Percentiles rank a stretch among this genome's conserved stretches.
Evolutionary conservation across 2,797 vertebrate species (phyloP).

Genomic region (Argyrosomus regius): DNA sequence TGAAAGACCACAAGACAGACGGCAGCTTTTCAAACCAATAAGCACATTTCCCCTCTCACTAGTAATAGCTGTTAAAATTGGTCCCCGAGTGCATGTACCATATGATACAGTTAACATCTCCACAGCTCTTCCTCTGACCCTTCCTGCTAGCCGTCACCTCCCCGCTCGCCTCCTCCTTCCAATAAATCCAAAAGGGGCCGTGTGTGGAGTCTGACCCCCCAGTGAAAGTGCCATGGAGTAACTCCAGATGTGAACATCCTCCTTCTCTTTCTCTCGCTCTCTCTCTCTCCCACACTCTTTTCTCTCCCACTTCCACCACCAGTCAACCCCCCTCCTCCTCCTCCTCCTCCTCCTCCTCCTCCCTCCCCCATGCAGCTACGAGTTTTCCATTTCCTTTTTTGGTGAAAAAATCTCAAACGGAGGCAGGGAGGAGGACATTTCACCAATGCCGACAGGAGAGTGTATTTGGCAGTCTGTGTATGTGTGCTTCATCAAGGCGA

Average conservation of each 20-base stretch:
- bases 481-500: slow-evolving; percentile 75
- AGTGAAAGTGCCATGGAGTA: slow-evolving; percentile 83
- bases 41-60: not conserved
- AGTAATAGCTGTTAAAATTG: slow-evolving; percentile 11
- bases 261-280: slow-evolving; percentile 46
- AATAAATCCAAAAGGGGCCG: slow-evolving; percentile 74
- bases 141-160: slow-evolving; percentile 62
- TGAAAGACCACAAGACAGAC: not conserved
- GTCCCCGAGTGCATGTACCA: slow-evolving; percentile 10
- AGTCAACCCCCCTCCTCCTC: slow-evolving; percentile 21
- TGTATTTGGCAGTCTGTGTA: slow-evolving; percentile 74
- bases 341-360: slow-evolving; percentile 3
- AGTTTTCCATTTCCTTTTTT: slow-evolving; percentile 90
- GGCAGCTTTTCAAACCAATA: not conserved
- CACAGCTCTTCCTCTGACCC: slow-evolving; percentile 48
- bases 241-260: slow-evolving; percentile 86
- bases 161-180: slow-evolving; percentile 54
- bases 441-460: slow-evolving; percentile 70
- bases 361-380: slow-evolving; percentile 69
- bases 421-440: slow-evolving; percentile 81
- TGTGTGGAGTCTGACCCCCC: slow-evolving; percentile 70
- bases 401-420: slow-evolving; percentile 87
- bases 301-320: slow-evolving; percentile 72
- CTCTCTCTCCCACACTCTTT: slow-evolving; percentile 66
- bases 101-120: slow-evolving; percentile 45